A percentile compares a stretch with the other conserved stretches of the same genome.
phyloP scores from a whole-genome alignment of 2,797 vertebrate genomes.

The Vultur gryphus region DNA sequence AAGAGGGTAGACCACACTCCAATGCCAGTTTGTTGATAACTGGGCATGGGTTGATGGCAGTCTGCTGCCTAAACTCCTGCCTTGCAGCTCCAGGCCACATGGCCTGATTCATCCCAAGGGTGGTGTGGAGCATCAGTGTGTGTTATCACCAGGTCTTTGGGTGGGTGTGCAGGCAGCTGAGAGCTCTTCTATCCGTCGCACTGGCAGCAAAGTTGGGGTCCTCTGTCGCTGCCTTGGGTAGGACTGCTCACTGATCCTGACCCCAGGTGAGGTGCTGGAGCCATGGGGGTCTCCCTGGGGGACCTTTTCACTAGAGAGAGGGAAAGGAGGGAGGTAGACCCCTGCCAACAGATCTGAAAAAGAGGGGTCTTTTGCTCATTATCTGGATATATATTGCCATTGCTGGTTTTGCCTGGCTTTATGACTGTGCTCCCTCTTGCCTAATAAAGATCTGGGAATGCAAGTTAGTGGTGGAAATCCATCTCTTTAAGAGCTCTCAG shows the following conservation, averaged over 20 bases:
- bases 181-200: background rate
- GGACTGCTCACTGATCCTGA: background rate
- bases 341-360: constrained; percentile 12
- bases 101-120: background rate
- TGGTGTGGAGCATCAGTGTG: background rate
- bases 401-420: constrained; percentile 23
- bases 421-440: constrained; percentile 28
- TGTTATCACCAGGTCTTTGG: background rate
- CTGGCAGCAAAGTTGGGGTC: background rate
- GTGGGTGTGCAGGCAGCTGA: background rate
- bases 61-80: background rate
- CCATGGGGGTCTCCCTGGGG: background rate
- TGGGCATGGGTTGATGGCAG: accelerated
- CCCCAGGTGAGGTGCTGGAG: background rate
- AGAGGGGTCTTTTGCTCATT: constrained; percentile 12
- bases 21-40: background rate
- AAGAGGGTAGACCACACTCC: background rate
- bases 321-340: background rate
- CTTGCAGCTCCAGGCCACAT: background rate
- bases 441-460: constrained; percentile 55
- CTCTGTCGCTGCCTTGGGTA: accelerated
- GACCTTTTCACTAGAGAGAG: background rate
- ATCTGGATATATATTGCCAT: constrained; percentile 26
- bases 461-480: constrained; percentile 32
- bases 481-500: constrained; percentile 25